Percentiles rank a stretch among this genome's conserved stretches.
Conservation (phyloP, 2,888 invertebrate species). For the Drosophila prolongata region DNA sequence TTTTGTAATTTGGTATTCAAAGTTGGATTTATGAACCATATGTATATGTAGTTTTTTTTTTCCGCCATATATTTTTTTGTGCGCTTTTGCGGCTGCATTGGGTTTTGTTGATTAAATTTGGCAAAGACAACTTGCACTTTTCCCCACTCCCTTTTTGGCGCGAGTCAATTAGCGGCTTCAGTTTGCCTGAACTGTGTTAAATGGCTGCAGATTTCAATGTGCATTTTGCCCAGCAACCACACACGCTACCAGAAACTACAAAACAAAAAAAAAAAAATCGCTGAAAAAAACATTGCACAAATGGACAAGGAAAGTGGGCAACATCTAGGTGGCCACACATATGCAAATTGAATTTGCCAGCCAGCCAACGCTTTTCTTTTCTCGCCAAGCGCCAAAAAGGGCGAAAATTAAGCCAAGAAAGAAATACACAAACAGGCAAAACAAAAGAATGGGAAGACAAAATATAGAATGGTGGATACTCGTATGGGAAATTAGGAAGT, state of each 20-base stretch:
- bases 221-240: slow-evolving; percentile 10
- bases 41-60: not conserved
- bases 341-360: slow-evolving; percentile 74
- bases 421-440: slow-evolving; percentile 12
- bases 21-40: slow-evolving; percentile 36
- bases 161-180: slow-evolving; percentile 71
- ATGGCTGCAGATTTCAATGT: slow-evolving; percentile 60
- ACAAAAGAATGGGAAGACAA: slow-evolving; percentile 13
- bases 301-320: slow-evolving; percentile 36
- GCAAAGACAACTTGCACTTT: slow-evolving; percentile 48
- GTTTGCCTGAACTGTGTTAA: slow-evolving; percentile 60
- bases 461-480: slow-evolving; percentile 9
- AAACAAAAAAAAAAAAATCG: not conserved
- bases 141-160: not conserved
- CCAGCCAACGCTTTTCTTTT: slow-evolving; percentile 64
- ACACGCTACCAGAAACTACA: slow-evolving; percentile 19
- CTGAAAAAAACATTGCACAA: slow-evolving; percentile 9
- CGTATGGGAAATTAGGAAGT: not conserved
- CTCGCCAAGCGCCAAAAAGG: slow-evolving; percentile 25
- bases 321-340: slow-evolving; percentile 60
- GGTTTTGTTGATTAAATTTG: slow-evolving; percentile 42
- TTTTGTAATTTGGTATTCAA: slow-evolving; percentile 52
- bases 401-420: slow-evolving; percentile 46
- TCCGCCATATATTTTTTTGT: slow-evolving; percentile 14
- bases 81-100: slow-evolving; percentile 29